Percentiles rank a stretch among this genome's conserved stretches.
Evolutionary conservation across 2,888 invertebrate species (phyloP).

Genomic region (Steinernema hermaphroditum): DNA sequence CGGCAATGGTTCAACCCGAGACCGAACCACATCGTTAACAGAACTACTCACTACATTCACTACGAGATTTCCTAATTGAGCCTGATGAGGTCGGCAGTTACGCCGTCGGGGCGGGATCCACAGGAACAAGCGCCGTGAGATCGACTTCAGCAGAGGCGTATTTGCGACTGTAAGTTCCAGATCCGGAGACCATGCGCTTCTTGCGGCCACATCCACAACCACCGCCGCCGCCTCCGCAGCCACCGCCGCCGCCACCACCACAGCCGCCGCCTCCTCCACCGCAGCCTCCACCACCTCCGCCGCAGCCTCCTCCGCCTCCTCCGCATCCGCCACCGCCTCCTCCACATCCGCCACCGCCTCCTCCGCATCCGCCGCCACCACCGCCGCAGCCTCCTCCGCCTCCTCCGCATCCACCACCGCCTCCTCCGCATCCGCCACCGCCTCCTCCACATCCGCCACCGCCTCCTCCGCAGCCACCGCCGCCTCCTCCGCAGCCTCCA

Average conservation of each 20-base stretch:
- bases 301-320: background rate
- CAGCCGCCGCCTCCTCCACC: background rate
- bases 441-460: background rate
- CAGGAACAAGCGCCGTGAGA: conserved; percentile 12
- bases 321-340: background rate
- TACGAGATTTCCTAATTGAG: conserved; percentile 22
- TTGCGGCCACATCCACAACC: conserved; percentile 17
- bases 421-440: background rate
- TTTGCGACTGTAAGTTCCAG: conserved; percentile 22
- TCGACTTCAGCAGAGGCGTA: conserved; percentile 27
- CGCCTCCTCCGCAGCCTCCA: background rate
- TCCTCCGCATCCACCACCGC: background rate
- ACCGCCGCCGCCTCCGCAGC: conserved; percentile 1
- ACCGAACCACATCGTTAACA: background rate
- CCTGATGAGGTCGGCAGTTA: background rate
- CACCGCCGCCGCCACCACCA: background rate
- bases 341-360: background rate
- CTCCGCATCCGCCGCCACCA: background rate
- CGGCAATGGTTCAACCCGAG: conserved; percentile 24
- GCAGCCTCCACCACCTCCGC: conserved; percentile 3
- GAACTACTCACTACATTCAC: conserved; percentile 10
- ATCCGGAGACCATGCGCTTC: conserved; percentile 23
- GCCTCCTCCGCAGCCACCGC: background rate
- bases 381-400: background rate
- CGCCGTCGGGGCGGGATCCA: background rate